A percentile compares a stretch with the other conserved stretches of the same genome.
Evolutionary conservation across 2,113 vertebrate species (phyloP).

Genomic region (Sclerurus mexicanus): DNA sequence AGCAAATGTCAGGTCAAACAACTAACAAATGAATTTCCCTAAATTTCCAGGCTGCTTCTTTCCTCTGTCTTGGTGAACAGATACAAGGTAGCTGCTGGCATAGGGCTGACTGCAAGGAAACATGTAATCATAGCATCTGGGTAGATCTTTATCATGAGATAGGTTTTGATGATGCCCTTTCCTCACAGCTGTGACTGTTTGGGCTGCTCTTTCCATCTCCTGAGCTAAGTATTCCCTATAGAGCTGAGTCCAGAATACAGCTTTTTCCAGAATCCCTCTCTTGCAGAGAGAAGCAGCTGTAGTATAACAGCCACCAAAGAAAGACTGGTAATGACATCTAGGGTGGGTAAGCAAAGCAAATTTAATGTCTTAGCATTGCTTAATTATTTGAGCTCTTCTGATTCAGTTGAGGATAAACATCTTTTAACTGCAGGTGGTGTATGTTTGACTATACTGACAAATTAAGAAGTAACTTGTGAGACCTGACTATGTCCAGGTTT

Average conservation of each 20-base stretch:
- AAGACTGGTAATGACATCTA: background rate
- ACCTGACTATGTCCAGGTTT: background rate
- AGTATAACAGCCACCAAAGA: background rate
- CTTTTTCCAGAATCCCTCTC: background rate
- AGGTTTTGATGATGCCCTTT: background rate
- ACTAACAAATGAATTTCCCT: fast-evolving
- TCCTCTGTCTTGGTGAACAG: background rate
- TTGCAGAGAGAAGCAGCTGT: background rate
- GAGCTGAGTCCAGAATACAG: background rate
- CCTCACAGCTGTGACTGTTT: background rate
- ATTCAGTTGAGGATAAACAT: background rate
- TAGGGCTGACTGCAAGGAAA: background rate
- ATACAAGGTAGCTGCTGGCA: background rate
- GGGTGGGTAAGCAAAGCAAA: background rate
- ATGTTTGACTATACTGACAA: background rate
- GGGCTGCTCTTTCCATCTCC: background rate
- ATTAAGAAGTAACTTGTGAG: background rate
- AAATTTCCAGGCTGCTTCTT: background rate
- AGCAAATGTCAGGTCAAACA: background rate
- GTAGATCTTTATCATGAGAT: background rate
- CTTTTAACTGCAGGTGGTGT: background rate
- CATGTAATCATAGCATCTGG: background rate
- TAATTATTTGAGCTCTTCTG: background rate
- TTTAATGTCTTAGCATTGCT: background rate
- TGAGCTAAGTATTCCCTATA: background rate